phyloP scores from a whole-genome alignment of 2,888 invertebrate species.

The Agrotis puta region DNA sequence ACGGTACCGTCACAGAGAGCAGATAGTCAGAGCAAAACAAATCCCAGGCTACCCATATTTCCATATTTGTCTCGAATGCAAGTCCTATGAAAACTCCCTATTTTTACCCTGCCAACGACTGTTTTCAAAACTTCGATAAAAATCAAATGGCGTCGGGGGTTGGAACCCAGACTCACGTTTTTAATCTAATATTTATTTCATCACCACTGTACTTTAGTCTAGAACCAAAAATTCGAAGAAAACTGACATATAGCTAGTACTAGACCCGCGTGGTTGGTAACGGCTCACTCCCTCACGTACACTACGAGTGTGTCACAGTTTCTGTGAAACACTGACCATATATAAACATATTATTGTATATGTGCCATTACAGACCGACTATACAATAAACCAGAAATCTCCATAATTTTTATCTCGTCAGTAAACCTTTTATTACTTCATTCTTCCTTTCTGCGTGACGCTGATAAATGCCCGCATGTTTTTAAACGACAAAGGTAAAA shows the following conservation, averaged over 20 bases:
- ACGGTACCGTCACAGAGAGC: neutral
- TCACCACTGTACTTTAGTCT: neutral
- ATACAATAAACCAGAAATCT: neutral
- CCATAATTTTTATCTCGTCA: too few relatives aligned
- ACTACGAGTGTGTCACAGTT: neutral
- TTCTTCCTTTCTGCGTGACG: neutral
- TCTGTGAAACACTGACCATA: too few relatives aligned
- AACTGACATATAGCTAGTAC: neutral
- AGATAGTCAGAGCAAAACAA: neutral
- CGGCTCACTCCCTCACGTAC: neutral
- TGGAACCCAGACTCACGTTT: neutral
- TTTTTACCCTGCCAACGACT: neutral
- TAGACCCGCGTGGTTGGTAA: neutral
- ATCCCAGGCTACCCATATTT: conserved; percentile 5
- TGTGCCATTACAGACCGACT: neutral
- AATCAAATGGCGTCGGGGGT: neutral
- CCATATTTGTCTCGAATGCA: neutral
- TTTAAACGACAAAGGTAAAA: neutral
- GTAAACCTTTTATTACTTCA: too few relatives aligned
- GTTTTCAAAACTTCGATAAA: neutral
- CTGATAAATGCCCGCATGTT: neutral
- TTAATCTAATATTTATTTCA: neutral
- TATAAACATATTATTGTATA: too few relatives aligned
- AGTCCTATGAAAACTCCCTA: neutral
- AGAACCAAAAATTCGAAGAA: neutral